Evolutionary conservation across 2,113 vertebrate species (phyloP).

Genomic region (Antechinus stuartii): DNA sequence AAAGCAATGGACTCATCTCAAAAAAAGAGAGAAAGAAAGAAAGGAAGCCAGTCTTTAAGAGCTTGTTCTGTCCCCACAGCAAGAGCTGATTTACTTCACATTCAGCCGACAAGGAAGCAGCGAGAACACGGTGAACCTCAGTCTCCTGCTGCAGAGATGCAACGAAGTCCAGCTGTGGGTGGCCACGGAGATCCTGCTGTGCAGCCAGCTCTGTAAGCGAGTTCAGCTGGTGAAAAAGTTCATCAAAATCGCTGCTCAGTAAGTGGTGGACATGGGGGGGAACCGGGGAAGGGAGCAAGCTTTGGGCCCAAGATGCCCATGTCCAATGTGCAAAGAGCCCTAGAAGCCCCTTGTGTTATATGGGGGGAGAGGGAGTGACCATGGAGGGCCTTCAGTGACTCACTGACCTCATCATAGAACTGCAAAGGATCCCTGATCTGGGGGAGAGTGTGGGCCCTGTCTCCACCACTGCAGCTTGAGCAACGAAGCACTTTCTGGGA

Average conservation of each 20-base stretch:
- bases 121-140: slow-evolving; percentile 90
- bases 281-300: not conserved
- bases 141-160: slow-evolving; percentile 94
- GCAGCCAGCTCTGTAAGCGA: slow-evolving; percentile 92
- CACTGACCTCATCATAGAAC: not conserved
- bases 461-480: not conserved
- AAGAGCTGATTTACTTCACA: slow-evolving; percentile 97
- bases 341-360: not conserved
- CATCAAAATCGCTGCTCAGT: slow-evolving; percentile 99
- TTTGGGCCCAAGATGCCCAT: not conserved
- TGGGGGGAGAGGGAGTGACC: not conserved
- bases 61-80: slow-evolving; percentile 85
- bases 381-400: not conserved
- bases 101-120: slow-evolving; percentile 91
- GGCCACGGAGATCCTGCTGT: slow-evolving; percentile 95
- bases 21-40: not conserved
- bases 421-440: not conserved
- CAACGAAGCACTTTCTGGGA: not conserved
- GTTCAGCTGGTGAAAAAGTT: slow-evolving; percentile 98
- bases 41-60: not conserved
- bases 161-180: slow-evolving; percentile 98
- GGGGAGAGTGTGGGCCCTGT: not conserved
- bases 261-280: slow-evolving; percentile 78
- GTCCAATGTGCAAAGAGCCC: not conserved
- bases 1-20: not conserved